phyloP scores from a whole-genome alignment of 2,113 vertebrate genomes.

The Rhagologus leucostigma region DNA sequence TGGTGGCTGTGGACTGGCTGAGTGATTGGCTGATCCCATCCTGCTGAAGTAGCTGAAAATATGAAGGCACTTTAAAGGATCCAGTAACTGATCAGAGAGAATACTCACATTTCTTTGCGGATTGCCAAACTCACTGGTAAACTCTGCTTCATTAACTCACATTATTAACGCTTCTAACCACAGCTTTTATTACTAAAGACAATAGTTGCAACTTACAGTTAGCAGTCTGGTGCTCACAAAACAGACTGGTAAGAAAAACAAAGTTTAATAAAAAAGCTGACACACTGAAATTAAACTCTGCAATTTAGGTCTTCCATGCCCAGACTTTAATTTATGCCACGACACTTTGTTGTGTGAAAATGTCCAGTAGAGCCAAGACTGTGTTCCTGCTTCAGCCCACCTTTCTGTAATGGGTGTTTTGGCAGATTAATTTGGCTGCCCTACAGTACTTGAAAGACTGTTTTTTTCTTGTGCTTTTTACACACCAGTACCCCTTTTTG shows the following conservation, averaged over 20 bases:
- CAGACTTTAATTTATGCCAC: neutral
- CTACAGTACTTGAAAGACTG: neutral
- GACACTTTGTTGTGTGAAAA: neutral
- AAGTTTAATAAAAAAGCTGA: neutral
- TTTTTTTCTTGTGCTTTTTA: neutral
- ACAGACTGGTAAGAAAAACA: neutral
- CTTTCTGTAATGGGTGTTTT: neutral
- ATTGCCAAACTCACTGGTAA: neutral
- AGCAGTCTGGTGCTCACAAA: neutral
- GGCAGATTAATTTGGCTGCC: neutral
- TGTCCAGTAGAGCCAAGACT: neutral
- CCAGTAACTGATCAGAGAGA: neutral
- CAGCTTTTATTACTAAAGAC: neutral
- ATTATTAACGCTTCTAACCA: neutral
- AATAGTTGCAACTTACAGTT: neutral
- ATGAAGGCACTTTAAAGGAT: neutral
- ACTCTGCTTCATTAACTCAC: neutral
- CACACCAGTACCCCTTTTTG: neutral
- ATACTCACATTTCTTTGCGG: neutral
- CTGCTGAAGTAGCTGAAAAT: neutral
- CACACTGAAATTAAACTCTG: neutral
- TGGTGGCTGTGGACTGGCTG: neutral
- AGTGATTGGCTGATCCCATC: neutral
- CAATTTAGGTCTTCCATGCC: neutral
- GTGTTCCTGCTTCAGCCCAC: neutral